Evolutionary conservation across 2,888 invertebrate genomes (phyloP).

Genomic region (Aleiodes leptofemur): DNA sequence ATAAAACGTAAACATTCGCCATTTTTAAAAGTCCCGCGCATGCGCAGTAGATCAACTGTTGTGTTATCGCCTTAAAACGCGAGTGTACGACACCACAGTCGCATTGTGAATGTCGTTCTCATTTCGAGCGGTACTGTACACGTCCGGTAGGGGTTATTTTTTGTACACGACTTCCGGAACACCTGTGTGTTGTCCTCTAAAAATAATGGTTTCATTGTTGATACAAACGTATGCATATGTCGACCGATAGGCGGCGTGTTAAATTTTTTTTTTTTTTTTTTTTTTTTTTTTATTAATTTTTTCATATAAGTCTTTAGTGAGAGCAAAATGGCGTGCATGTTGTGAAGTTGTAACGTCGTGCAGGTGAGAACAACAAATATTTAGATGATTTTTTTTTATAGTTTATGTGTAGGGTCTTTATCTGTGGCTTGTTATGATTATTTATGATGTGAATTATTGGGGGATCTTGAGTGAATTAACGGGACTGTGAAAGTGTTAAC

Average conservation of each 20-base stretch:
- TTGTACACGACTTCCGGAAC: slow-evolving; percentile 51
- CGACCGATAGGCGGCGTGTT: slow-evolving; percentile 54
- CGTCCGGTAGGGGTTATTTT: slow-evolving; percentile 33
- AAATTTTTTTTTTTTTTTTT: slow-evolving; percentile 39
- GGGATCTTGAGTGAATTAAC: slow-evolving; percentile 20
- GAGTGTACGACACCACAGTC: slow-evolving; percentile 3
- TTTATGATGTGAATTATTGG: background rate
- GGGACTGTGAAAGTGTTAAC: slow-evolving; percentile 36
- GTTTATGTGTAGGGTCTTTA: slow-evolving; percentile 42
- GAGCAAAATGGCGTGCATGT: slow-evolving; percentile 69
- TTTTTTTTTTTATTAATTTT: background rate
- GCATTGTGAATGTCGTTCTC: slow-evolving; percentile 34
- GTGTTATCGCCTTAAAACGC: slow-evolving; percentile 23
- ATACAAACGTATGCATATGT: slow-evolving; percentile 40
- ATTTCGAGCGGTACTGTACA: background rate
- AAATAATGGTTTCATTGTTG: slow-evolving; percentile 33
- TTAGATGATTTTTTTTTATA: slow-evolving; percentile 9
- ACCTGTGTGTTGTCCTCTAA: slow-evolving; percentile 45
- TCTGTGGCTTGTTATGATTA: background rate
- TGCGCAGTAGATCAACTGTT: slow-evolving; percentile 3
- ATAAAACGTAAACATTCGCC: background rate
- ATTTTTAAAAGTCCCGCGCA: slow-evolving; percentile 33
- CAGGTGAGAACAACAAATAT: slow-evolving; percentile 61
- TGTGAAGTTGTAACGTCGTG: slow-evolving; percentile 60
- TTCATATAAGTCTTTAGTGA: slow-evolving; percentile 43